Evolutionary conservation across 2,888 invertebrate species (phyloP).

Genomic region (Oscheius myriophilus): DNA sequence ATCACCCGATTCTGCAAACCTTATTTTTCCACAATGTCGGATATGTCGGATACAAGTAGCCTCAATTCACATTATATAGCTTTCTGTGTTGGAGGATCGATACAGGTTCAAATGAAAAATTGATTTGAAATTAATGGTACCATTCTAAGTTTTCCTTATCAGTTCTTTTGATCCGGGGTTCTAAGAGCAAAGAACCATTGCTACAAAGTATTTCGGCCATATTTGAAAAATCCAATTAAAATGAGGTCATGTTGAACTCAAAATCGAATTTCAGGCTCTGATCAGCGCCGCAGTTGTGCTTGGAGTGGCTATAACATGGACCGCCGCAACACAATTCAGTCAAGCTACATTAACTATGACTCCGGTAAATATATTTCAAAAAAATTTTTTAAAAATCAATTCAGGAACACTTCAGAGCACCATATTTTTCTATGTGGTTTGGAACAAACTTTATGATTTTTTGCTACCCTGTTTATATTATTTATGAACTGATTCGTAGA

Average conservation of each 20-base stretch:
- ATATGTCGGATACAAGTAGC: constrained; percentile 15
- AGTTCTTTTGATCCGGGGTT: no score
- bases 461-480: constrained; percentile 63
- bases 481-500: constrained; percentile 38
- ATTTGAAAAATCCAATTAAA: background rate
- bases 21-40: no score
- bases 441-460: constrained; percentile 64
- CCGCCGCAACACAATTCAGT: constrained; percentile 64
- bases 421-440: constrained; percentile 68
- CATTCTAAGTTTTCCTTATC: no score
- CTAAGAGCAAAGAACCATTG: no score
- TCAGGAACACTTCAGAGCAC: constrained; percentile 62
- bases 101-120: background rate
- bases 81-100: constrained; percentile 1
- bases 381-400: background rate
- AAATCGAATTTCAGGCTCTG: constrained; percentile 8
- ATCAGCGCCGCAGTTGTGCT: constrained; percentile 44
- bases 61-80: constrained; percentile 8
- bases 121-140: no score
- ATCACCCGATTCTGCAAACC: no score
- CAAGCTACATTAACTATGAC: constrained; percentile 60
- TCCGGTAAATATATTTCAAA: constrained; percentile 30
- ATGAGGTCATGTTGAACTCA: background rate
- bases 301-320: constrained; percentile 63
- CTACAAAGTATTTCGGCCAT: no score